A percentile compares a stretch with the other conserved stretches of the same genome.
Conservation (phyloP, 2,113 vertebrate species). For the Malurus alboscapulatus region DNA sequence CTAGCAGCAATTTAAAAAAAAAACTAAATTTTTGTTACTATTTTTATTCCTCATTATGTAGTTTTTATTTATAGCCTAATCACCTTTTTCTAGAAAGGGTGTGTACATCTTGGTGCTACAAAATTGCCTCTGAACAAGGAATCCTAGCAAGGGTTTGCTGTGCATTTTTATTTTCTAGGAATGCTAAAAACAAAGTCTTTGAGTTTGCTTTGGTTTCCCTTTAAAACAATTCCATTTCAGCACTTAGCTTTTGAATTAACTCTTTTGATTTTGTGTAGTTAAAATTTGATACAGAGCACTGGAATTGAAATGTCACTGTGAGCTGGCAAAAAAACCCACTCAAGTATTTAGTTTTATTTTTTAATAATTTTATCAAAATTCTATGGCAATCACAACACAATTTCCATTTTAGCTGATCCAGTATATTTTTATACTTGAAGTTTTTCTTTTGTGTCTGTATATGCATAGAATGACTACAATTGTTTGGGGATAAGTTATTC, state of each 20-base stretch:
- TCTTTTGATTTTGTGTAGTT: background rate
- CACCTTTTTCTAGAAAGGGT: background rate
- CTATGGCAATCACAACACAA: background rate
- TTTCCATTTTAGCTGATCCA: background rate
- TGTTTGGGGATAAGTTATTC: background rate
- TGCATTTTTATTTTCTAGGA: background rate
- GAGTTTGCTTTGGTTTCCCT: background rate
- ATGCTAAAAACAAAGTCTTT: background rate
- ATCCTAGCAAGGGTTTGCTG: background rate
- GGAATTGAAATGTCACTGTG: background rate
- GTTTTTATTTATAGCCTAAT: background rate
- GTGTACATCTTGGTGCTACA: background rate
- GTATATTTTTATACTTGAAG: background rate
- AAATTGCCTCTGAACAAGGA: background rate
- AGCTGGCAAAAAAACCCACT: background rate
- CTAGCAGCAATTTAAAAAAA: background rate
- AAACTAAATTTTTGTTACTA: background rate
- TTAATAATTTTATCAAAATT: background rate
- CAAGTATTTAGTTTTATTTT: background rate
- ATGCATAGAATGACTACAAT: background rate
- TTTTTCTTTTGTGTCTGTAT: background rate
- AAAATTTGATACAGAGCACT: background rate
- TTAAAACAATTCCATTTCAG: background rate
- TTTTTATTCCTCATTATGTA: background rate
- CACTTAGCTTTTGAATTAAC: background rate